Conservation (phyloP, 2,113 vertebrate genomes). For the Carollia perspicillata region DNA sequence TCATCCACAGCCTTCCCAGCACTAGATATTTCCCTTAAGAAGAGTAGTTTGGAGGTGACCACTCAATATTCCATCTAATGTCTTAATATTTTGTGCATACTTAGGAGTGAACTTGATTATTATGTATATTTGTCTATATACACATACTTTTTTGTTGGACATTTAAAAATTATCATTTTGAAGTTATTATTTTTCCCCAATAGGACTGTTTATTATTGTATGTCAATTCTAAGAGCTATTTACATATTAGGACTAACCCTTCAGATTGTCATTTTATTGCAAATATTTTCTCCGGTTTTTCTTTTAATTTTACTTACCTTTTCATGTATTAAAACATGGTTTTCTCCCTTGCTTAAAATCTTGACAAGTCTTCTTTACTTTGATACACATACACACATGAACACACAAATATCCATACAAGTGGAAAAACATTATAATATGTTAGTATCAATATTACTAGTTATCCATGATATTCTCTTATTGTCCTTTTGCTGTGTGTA, state of each 20-base stretch:
- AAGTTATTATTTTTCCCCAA: neutral
- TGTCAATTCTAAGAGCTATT: neutral
- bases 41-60: neutral
- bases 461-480: neutral
- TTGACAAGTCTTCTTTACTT: neutral
- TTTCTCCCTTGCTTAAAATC: neutral
- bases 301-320: neutral
- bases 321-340: neutral
- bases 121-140: neutral
- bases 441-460: neutral
- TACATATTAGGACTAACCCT: neutral
- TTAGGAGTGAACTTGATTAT: neutral
- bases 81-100: neutral
- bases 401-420: neutral
- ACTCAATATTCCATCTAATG: neutral
- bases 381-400: neutral
- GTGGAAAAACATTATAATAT: neutral
- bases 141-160: neutral
- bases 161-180: neutral
- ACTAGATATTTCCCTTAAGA: neutral
- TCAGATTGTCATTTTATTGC: neutral
- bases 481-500: neutral
- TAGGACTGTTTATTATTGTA: neutral
- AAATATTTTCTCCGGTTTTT: neutral
- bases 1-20: neutral